Evolutionary conservation across 2,888 invertebrate genomes (phyloP), one percentile per base, ranked within the genome.

Genomic region (Eurytoma adleriae): DNA sequence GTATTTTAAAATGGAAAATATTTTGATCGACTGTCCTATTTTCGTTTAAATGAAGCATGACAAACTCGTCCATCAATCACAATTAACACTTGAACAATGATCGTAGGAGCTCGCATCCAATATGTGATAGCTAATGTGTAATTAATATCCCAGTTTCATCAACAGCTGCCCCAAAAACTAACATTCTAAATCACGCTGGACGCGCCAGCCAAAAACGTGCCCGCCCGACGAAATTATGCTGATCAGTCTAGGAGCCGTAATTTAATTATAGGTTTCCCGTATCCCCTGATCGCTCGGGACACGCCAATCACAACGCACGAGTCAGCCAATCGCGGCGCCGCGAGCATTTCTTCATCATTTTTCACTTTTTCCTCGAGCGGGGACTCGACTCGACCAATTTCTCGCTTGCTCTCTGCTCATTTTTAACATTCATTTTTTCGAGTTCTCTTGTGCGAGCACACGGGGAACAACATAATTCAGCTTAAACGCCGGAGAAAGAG

Each of bases 401-500:
- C 72, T 50, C 74, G 69, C 18, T 78, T 69, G 74, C 69, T 64
- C 64, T 27, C 61, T 61, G 10, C 40, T 40, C 40, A 10, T 40
- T 40, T 40, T 40, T 40, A 40, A 40, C 10, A 40, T 40, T 40
- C 40, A 40, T 48, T 52, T 48, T 30, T 54, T 40, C 18, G 18
- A 56, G 62, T 18, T 10, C 16, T 59, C 16, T 40, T 14, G 30
- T 57, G 30, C 30, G 14, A 62, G 40, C 69, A 69, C 57, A 54
- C 13, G n/a, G 62, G 56, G 66, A 59, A 79, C 74, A 73, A 62
- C 68, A 74, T 79, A 79, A 79, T 79, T 74, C 69, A 69, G 56
- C 10, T 61, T 64, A 68, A 62, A 68, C 52, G 67, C 54, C 30
- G 16, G 40, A 61, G 27, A 71, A 59, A 61, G 24, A 64, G 57